A percentile compares a stretch with the other conserved stretches of the same genome.
phyloP scores from a whole-genome alignment of 2,113 vertebrate species.

The Oxyruncus cristatus region DNA sequence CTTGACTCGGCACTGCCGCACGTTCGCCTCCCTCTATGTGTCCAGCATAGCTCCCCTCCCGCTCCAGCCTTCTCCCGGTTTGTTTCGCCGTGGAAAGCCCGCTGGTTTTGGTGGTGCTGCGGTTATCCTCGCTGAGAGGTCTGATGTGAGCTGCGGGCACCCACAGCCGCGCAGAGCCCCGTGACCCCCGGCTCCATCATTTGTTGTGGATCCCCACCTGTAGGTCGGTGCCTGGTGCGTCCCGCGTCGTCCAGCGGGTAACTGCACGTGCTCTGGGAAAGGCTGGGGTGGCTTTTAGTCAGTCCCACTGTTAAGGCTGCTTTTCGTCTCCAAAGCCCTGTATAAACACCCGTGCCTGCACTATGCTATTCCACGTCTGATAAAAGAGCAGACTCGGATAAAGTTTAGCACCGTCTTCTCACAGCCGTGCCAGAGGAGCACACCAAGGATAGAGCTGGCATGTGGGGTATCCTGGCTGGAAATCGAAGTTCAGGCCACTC shows the following conservation, averaged over 20 bases:
- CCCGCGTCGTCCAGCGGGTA: rapidly evolving
- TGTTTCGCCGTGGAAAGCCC: rapidly evolving
- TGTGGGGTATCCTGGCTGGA: rapidly evolving
- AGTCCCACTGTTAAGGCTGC: rapidly evolving
- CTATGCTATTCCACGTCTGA: rapidly evolving
- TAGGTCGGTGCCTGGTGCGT: not conserved
- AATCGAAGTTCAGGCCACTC: not conserved
- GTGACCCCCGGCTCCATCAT: rapidly evolving
- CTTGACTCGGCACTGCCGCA: not conserved
- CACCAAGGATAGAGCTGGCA: rapidly evolving
- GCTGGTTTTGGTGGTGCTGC: not conserved
- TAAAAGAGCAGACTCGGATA: not conserved
- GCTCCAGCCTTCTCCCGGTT: not conserved
- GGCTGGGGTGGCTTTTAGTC: not conserved
- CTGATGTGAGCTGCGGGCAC: rapidly evolving
- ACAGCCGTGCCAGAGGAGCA: rapidly evolving
- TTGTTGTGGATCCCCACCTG: rapidly evolving
- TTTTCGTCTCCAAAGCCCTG: not conserved
- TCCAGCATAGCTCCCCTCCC: not conserved
- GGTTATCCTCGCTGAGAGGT: not conserved
- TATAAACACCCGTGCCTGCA: rapidly evolving
- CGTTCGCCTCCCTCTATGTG: not conserved
- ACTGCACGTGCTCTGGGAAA: not conserved
- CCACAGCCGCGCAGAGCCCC: rapidly evolving
- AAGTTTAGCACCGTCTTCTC: not conserved